Percentiles rank a stretch among this genome's conserved stretches.
Conservation (phyloP, 2,888 invertebrate genomes). For the Ectemnius cavifrons region DNA sequence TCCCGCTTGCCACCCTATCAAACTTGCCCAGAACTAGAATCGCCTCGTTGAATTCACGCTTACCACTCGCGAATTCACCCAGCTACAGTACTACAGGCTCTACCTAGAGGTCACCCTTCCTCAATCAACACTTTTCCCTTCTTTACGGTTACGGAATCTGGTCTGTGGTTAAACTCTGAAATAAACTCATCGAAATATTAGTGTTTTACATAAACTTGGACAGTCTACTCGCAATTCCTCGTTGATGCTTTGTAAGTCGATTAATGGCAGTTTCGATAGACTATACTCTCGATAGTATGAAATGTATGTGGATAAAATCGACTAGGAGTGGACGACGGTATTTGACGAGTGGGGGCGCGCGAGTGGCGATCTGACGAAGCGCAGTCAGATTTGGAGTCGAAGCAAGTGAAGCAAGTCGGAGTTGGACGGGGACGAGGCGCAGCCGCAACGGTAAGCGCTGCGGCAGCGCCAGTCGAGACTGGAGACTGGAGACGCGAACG, state of each 20-base stretch:
- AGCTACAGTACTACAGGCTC: constrained; percentile 12
- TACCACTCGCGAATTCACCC: constrained; percentile 40
- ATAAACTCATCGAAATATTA: no score
- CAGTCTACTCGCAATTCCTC: no score
- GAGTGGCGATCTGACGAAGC: not conserved
- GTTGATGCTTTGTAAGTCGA: no score
- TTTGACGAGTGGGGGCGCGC: not conserved
- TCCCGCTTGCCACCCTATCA: no score
- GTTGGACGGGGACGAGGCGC: not conserved
- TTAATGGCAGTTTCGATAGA: no score
- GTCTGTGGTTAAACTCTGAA: no score
- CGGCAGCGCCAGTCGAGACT: constrained; percentile 5
- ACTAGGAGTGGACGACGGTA: no score
- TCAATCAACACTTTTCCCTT: not conserved
- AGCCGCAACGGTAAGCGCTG: not conserved
- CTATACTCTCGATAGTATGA: no score
- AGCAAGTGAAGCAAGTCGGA: not conserved
- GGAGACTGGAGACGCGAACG: constrained; percentile 29
- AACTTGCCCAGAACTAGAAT: constrained; percentile 13
- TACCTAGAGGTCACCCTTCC: constrained; percentile 46
- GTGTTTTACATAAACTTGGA: no score
- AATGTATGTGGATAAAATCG: no score
- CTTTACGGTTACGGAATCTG: no score
- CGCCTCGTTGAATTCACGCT: constrained; percentile 9
- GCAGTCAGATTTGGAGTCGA: no score